Evolutionary conservation across 2,888 invertebrate species (phyloP), one percentile per base, ranked within the genome.

Genomic region (Cecidostiba fungosa): DNA sequence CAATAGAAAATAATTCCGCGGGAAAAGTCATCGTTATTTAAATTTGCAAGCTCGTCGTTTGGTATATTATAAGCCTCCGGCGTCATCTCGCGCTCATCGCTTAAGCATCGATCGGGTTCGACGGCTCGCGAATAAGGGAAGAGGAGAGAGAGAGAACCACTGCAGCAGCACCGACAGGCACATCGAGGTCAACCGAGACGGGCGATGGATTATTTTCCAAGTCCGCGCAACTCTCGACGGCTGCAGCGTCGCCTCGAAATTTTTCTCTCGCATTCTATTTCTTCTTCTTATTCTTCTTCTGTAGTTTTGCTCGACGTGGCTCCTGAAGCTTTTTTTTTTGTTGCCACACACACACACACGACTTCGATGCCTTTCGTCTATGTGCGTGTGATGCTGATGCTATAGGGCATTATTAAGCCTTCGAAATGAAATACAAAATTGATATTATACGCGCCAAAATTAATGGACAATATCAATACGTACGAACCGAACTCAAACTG

Each of bases 81-180:
- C 79, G n/a, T 26, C 73, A 16, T 19, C 76, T 74, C 62, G 14
- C 39, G 32, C 76, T 84, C 76, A 85, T 85, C 77, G 70, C 81
- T 85, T 81, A 81, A 85, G 77, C 87, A 85, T 87, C 87, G 87
- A 87, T 87, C 83, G 80, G 73, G 73, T 85, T 85, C 87, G 87
- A 85, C 83, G 81, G 78, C 70, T 79, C 47, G 77, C 62, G 76
- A 59, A 26, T 59, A 32, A 43, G 66, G 43, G 76, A 66, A 77
- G 72, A 80, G 77, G 43, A 84, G 73, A 47, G 74, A 74, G 47
- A 76, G 74, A 32, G 59, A 47, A 77, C 59, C 54, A 36, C 36
- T 50, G 54, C 39, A 26, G 14, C 59, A n/a, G 36, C 36, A 77
- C 50, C 79, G 86, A 86, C 79, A 84, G 77, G 87, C 83, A 85